phyloP scores from a whole-genome alignment of 1,140 invertebrate species.

The Macrostomum lignano region DNA sequence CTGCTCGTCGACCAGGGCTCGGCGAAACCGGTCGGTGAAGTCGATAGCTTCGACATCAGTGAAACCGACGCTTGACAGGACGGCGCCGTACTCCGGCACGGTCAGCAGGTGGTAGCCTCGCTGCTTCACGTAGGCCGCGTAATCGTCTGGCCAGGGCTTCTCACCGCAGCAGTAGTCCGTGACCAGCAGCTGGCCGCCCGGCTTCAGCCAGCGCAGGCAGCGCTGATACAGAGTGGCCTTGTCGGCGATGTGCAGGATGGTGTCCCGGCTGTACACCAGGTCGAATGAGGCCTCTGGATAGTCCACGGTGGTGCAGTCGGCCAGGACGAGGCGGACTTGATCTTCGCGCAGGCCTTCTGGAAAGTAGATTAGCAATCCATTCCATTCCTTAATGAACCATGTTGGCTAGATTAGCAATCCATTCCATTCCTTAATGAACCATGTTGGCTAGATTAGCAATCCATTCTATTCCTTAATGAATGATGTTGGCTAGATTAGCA shows the following conservation, averaged over 20 bases:
- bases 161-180: slow-evolving; percentile 35
- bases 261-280: slow-evolving; percentile 35
- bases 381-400: too few relatives aligned
- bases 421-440: too few relatives aligned
- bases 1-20: too few relatives aligned
- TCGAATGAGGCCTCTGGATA: slow-evolving; percentile 31
- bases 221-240: slow-evolving; percentile 32
- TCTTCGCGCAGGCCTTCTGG: too few relatives aligned
- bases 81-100: slow-evolving; percentile 30
- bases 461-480: too few relatives aligned
- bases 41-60: too few relatives aligned
- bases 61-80: too few relatives aligned
- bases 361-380: too few relatives aligned
- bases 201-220: slow-evolving; percentile 33
- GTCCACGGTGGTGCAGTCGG: slow-evolving; percentile 31
- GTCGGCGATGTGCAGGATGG: slow-evolving; percentile 35
- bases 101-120: slow-evolving; percentile 33
- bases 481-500: too few relatives aligned
- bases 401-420: too few relatives aligned
- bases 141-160: slow-evolving; percentile 29
- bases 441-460: too few relatives aligned
- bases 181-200: slow-evolving; percentile 33
- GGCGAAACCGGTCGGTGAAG: too few relatives aligned
- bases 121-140: slow-evolving; percentile 32
- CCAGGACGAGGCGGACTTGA: slow-evolving; percentile 9